A percentile compares a stretch with the other conserved stretches of the same genome.
These are phyloP conservation scores for Torymus auratus DNA, from an alignment of 2,888 invertebrate genomes.

Conservation along the genomic window DNA sequence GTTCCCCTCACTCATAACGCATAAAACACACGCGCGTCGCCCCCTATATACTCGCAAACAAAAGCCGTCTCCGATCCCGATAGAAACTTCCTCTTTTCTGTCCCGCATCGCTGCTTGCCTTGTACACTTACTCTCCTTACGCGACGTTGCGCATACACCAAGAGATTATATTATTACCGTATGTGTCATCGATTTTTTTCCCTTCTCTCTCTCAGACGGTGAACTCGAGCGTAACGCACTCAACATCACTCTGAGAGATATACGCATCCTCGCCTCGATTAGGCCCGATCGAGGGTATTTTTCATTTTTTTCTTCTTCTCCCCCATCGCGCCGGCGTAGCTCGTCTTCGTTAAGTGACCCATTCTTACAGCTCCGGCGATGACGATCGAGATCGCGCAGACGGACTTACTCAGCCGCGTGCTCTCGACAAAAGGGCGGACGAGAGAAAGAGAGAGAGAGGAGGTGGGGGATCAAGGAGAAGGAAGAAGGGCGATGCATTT, in stretches of 20 bases:
- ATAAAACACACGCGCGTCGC: no score
- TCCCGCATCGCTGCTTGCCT: constrained; percentile 10
- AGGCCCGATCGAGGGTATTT: background rate
- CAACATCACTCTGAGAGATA: no score
- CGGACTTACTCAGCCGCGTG: background rate
- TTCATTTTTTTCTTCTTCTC: background rate
- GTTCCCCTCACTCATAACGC: no score
- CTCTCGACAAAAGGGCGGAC: background rate
- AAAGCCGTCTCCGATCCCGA: constrained; percentile 8
- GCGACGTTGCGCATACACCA: no score
- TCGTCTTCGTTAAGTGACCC: constrained; percentile 44
- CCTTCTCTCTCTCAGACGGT: no score
- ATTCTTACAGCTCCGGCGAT: constrained; percentile 45
- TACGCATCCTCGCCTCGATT: background rate
- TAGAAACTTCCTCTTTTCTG: constrained; percentile 27
- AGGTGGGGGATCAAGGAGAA: background rate
- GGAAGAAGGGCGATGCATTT: constrained; percentile 49
- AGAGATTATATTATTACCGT: no score
- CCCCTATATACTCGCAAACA: background rate
- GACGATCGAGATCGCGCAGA: constrained; percentile 54
- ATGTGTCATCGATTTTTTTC: no score
- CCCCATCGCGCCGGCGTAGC: background rate
- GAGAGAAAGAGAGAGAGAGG: background rate
- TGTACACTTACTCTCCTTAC: no score
- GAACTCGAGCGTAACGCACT: no score